Conservation (phyloP, 2,113 vertebrate genomes). For the Pholis gunnellus region DNA sequence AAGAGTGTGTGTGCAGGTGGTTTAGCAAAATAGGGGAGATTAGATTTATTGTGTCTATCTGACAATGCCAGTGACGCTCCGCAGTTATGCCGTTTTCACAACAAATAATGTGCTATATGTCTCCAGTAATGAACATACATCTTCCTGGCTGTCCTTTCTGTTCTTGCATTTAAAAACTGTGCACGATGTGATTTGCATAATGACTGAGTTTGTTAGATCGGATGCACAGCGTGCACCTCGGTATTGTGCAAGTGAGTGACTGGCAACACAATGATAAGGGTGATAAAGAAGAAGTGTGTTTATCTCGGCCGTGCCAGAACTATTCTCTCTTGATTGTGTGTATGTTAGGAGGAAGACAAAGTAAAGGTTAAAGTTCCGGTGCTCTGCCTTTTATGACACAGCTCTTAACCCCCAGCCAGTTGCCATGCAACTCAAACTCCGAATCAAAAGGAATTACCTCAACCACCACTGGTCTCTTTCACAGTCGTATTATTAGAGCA, state of each 20-base stretch:
- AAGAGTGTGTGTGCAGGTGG: not conserved
- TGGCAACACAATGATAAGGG: not conserved
- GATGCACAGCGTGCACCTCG: not conserved
- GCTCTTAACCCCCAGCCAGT: slow-evolving; percentile 70
- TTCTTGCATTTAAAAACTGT: not conserved
- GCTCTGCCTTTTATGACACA: slow-evolving; percentile 61
- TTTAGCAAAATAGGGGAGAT: not conserved
- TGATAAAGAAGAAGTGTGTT: not conserved
- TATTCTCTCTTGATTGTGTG: not conserved
- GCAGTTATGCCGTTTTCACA: not conserved
- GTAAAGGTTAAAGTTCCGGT: slow-evolving; percentile 64
- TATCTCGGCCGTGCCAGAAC: not conserved
- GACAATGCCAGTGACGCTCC: not conserved
- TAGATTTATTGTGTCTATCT: not conserved
- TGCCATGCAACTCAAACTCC: slow-evolving; percentile 80
- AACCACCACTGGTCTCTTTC: slow-evolving; percentile 50
- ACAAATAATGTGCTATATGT: too few species aligned
- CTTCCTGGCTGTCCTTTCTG: not conserved
- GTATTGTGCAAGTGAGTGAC: not conserved
- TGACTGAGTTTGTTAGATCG: not conserved
- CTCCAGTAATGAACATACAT: not conserved
- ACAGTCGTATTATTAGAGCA: slow-evolving; percentile 47
- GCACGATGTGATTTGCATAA: not conserved
- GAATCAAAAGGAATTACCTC: slow-evolving; percentile 76
- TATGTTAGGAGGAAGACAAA: slow-evolving; percentile 12